phyloP scores from a whole-genome alignment of 2,113 vertebrate genomes.

The Tenebrosternarchus preto region DNA sequence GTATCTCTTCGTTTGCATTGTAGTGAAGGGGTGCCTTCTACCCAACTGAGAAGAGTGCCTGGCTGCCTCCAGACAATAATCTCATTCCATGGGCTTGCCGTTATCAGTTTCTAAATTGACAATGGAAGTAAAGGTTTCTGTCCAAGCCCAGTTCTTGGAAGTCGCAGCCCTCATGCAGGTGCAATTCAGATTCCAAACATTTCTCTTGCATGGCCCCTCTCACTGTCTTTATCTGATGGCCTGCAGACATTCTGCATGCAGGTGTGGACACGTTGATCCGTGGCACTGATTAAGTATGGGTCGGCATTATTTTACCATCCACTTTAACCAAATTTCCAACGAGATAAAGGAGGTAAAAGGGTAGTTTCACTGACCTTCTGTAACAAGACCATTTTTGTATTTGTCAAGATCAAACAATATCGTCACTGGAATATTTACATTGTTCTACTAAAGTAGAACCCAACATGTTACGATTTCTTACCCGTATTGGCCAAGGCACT shows the following conservation, averaged over 20 bases:
- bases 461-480: background rate
- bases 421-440: background rate
- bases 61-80: conserved; percentile 56
- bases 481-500: conserved; percentile 47
- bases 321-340: background rate
- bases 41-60: background rate
- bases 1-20: background rate
- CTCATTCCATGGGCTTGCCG: conserved; percentile 63
- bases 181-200: conserved; percentile 48
- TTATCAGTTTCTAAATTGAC: conserved; percentile 50
- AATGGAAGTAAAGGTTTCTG: conserved; percentile 62
- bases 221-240: background rate
- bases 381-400: conserved; percentile 58
- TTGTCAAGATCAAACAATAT: conserved; percentile 52
- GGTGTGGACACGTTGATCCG: background rate
- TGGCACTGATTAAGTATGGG: background rate
- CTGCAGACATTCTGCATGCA: background rate
- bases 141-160: conserved; percentile 74
- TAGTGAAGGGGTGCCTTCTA: background rate
- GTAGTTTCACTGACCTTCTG: background rate
- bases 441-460: background rate
- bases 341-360: background rate
- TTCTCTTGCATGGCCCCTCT: conserved; percentile 13
- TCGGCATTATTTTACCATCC: background rate
- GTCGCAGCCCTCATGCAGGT: conserved; percentile 61